Base-by-base conservation (phyloP, 2,888 invertebrate species). In the Lomographa bimaculata region DNA sequence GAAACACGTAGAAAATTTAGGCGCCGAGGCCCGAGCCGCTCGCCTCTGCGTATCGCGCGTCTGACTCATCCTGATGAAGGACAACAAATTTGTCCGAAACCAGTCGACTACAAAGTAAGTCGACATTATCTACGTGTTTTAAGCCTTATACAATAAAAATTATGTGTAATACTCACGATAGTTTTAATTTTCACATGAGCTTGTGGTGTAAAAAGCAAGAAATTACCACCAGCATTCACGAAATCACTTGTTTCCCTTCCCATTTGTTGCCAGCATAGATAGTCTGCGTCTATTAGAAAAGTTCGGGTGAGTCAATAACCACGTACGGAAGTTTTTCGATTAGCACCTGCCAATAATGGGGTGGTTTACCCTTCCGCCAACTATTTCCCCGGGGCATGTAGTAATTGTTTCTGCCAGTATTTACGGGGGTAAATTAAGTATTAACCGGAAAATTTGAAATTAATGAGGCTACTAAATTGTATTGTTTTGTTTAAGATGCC, bases 341-440 rank as follows among this genome's bases (percentile, higher is more conserved):
- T 71, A 71, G 60, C 71, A 71, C 71, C 71, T 71, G 71, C 64
- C 64, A 60, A 60, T 61, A 59, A 60, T 63, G 54, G 62, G 55
- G 49, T 30, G 54, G 54, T 46, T 61, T 59, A 59, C 65, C 67
- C 70, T 55, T 54, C 51, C 35, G 20, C 10, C 33, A 19, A 21
- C 39, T 38, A 38, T 34, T 14, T 7, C 34, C 17, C n/a, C 5
- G 34, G 30, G 33, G 18, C 2, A n/a, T 12, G 6, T 14, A 16
- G 40, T 34, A 41, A 41, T 41, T 41, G 41, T 41, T 41, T 41
- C 12, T 18, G 6, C 26, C 32, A 14, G 19, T 33, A 43, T 36
- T 35, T 42, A 36, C 32, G 21, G 21, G 21, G 26, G 6, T 23
- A 23, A 5, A 33, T 30, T 26, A n/a, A 14, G 33, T 18, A 25